phyloP scores from a whole-genome alignment of 1,140 invertebrate species.

The Pseudoatta argentina region DNA sequence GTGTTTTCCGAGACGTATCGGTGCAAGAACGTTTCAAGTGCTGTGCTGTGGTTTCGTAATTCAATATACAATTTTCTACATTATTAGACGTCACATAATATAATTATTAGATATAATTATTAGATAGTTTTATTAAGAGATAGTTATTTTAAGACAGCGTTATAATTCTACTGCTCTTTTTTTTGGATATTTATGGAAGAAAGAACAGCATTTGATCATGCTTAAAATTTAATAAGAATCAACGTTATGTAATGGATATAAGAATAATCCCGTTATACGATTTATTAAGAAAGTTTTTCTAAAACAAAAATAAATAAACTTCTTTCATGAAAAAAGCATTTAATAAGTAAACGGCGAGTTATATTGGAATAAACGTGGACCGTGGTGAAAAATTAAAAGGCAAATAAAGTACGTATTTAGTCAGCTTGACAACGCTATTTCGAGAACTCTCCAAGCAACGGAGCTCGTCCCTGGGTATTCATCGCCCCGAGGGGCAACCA shows the following conservation, averaged over 20 bases:
- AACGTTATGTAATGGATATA: not conserved
- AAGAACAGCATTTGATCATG: not conserved
- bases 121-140: not conserved
- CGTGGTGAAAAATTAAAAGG: constrained; percentile 27
- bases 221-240: constrained; percentile 9
- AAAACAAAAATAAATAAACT: not conserved
- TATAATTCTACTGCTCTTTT: not conserved
- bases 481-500: constrained; percentile 62
- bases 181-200: not conserved
- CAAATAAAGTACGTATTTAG: constrained; percentile 66
- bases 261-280: not conserved
- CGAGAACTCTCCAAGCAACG: constrained; percentile 50
- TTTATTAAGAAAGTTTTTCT: not conserved
- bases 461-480: constrained; percentile 47
- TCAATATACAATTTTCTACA: not conserved
- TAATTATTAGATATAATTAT: not conserved
- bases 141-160: not conserved
- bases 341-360: not conserved
- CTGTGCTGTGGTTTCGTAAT: constrained; percentile 58
- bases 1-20: constrained; percentile 28
- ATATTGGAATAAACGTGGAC: not conserved
- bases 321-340: not conserved
- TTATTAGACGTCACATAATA: not conserved
- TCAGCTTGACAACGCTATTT: constrained; percentile 58
- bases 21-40: not conserved